These are phyloP conservation scores for Temnothorax rugatulus DNA, from an alignment of 2,888 invertebrate species.

Conservation along the genomic window DNA sequence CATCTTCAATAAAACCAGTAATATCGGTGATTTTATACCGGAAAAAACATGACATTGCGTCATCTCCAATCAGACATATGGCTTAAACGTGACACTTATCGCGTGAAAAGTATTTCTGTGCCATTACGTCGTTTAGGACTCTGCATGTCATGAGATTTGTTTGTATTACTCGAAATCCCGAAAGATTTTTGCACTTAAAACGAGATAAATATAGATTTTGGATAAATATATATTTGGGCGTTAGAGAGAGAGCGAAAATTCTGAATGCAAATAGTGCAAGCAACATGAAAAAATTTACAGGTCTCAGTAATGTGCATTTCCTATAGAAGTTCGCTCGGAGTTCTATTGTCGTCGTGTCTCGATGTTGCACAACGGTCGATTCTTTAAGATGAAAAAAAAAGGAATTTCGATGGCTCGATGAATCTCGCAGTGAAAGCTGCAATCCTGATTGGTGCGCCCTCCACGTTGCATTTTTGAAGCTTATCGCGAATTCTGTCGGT, in stretches of 20 bases:
- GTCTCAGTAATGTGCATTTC: background rate
- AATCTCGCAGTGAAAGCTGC: conserved; percentile 58
- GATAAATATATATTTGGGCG: background rate
- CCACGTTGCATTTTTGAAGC: conserved; percentile 62
- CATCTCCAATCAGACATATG: no score
- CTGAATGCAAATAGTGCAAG: background rate
- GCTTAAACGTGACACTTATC: background rate
- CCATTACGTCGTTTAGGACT: background rate
- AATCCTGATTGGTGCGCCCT: conserved; percentile 66
- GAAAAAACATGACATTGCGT: background rate
- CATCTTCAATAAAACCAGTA: background rate
- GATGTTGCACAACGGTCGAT: conserved; percentile 1
- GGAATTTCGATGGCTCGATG: background rate
- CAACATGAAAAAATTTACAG: background rate
- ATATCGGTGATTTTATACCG: background rate
- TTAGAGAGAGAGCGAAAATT: background rate
- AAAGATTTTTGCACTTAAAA: background rate
- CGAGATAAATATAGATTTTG: background rate
- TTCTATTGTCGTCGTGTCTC: background rate
- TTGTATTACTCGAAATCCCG: background rate
- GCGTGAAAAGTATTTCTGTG: background rate
- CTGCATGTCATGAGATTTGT: background rate
- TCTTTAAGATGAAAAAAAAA: background rate
- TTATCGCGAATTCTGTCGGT: conserved; percentile 69
- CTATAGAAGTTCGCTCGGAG: no score